A percentile compares a stretch with the other conserved stretches of the same genome.
Conservation (phyloP, 2,113 vertebrate species). For the Perca fluviatilis region DNA sequence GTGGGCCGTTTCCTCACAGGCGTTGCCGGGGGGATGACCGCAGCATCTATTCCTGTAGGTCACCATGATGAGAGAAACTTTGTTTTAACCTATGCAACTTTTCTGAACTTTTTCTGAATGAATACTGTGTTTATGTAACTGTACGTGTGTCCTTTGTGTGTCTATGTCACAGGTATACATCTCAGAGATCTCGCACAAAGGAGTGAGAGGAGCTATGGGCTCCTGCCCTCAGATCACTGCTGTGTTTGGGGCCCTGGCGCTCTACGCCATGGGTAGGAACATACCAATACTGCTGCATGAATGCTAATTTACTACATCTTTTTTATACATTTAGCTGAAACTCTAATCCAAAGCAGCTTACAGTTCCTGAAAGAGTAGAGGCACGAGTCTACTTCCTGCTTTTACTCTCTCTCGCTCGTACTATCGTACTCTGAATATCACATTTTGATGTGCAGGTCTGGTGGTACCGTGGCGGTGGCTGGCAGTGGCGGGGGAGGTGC, state of each 20-base stretch:
- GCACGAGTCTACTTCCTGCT: not conserved
- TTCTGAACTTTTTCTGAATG: not conserved
- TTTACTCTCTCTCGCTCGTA: not conserved
- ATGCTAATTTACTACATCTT: not conserved
- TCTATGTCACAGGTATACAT: slow-evolving; percentile 90
- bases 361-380: not conserved
- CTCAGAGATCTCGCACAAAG: slow-evolving; percentile 92
- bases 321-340: slow-evolving; percentile 3
- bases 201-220: slow-evolving; percentile 90
- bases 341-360: no score
- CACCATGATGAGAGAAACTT: slow-evolving; percentile 10
- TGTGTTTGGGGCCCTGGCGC: slow-evolving; percentile 90
- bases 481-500: slow-evolving; percentile 89
- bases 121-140: not conserved
- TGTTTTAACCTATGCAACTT: not conserved
- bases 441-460: slow-evolving; percentile 81
- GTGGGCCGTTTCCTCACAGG: slow-evolving; percentile 91
- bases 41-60: slow-evolving; percentile 94
- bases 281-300: not conserved
- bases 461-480: slow-evolving; percentile 93
- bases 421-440: not conserved
- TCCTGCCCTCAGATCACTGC: slow-evolving; percentile 94
- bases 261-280: slow-evolving; percentile 89
- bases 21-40: slow-evolving; percentile 89
- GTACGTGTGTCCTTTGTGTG: slow-evolving; percentile 20